Base-by-base conservation (phyloP, 92 coral and sea anemone genomes). In the Palythoa grandiflora region DNA sequence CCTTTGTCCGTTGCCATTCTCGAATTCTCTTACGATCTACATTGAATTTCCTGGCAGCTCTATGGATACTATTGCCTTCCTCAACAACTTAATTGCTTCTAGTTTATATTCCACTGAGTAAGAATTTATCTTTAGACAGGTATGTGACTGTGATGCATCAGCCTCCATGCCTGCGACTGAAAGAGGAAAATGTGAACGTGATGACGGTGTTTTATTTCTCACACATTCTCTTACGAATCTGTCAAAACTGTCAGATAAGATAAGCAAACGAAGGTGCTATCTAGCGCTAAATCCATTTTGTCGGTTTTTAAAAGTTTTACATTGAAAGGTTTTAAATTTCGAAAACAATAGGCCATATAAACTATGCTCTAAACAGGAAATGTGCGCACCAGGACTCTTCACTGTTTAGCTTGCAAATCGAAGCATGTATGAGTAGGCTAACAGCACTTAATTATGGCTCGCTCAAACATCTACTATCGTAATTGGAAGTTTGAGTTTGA, bases 81-180 rank as follows among this genome's bases (percentile, higher is more conserved):
- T 51, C 55, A 51, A 51, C 55, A 51, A 51, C 55, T 6, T 51
- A 51, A 51, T 51, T 6, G 55, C 55, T 51, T 51, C 55, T 51
- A 51, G 55, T 51, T 65, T 65, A 65, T 6, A 51, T 51, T 51
- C 55, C 55, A 51, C 55, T 51, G 55, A 51, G 11, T 51, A 51
- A 51, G 55, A 16, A 68, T 78, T 78, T 52, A n/a, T 37, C 89
- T 51, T 51, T 11, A 65, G 50, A 84, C 90, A 53, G 79, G 90
- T 38, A 85, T 68, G 79, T 88, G 87, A 65, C 71, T 77, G 78
- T 38, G 87, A 88, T 68, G 91, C 70, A 88, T 80, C 84, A 77
- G 87, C 81, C 78, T 87, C 90, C 85, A 78, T 85, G 40, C 75
- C 75, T 70, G 75, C 8, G 51, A 74, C 50, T 2, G 78, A 35